phyloP scores from a whole-genome alignment of 2,888 invertebrate genomes.

The Cybosia mesomella region DNA sequence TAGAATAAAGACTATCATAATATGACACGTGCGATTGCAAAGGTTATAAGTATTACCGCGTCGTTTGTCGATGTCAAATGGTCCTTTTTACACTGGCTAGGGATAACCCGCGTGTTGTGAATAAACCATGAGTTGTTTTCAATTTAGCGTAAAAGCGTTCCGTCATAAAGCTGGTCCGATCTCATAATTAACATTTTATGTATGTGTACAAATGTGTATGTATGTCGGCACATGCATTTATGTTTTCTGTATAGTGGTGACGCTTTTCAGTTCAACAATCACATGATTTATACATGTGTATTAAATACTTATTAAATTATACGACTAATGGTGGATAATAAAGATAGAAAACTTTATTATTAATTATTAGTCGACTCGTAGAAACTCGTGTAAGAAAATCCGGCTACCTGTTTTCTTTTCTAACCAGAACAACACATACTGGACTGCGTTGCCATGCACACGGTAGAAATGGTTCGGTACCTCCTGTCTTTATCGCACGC shows the following conservation, averaged over 20 bases:
- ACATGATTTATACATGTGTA: too few species aligned
- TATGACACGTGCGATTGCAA: slow-evolving; percentile 53
- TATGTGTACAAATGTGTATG: slow-evolving; percentile 60
- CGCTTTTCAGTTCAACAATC: slow-evolving; percentile 30
- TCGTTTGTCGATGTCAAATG: slow-evolving; percentile 59
- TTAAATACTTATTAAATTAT: too few species aligned
- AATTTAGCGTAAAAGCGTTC: slow-evolving; percentile 85
- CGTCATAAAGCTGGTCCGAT: slow-evolving; percentile 76
- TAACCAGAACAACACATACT: too few species aligned
- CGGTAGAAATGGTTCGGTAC: too few species aligned
- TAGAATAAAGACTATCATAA: slow-evolving; percentile 57
- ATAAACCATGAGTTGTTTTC: slow-evolving; percentile 86
- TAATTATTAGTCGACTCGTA: too few species aligned
- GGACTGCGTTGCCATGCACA: too few species aligned
- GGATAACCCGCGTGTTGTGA: slow-evolving; percentile 72
- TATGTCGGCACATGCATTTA: slow-evolving; percentile 51
- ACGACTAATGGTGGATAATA: too few species aligned
- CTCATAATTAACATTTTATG: slow-evolving; percentile 80
- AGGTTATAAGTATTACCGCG: slow-evolving; percentile 34
- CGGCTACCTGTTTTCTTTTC: too few species aligned
- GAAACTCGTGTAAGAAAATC: too few species aligned
- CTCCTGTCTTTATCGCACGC: too few species aligned
- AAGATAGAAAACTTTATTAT: too few species aligned
- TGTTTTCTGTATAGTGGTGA: slow-evolving; percentile 44
- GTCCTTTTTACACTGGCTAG: slow-evolving; percentile 67